phyloP scores from a whole-genome alignment of 2,797 vertebrate genomes.

The Arnoldichthys spilopterus region DNA sequence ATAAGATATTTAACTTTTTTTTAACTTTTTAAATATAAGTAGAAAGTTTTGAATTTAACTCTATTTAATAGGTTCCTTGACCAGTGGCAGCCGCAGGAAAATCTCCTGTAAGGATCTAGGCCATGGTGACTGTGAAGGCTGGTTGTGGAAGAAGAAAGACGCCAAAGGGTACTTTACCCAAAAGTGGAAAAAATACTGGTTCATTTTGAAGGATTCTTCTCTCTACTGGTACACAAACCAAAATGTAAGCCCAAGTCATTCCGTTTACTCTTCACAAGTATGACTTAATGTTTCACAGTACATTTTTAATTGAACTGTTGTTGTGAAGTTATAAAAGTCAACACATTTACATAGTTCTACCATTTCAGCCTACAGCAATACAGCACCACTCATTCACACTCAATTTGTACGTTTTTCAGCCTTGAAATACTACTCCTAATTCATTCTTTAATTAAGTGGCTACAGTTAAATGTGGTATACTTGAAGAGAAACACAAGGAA shows the following conservation, averaged over 20 bases:
- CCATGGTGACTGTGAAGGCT: conserved; percentile 82
- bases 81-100: conserved; percentile 75
- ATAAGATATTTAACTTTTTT: not conserved
- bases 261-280: not conserved
- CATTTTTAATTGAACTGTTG: too few species aligned
- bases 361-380: too few species aligned
- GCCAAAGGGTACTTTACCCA: conserved; percentile 83
- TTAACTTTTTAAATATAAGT: not conserved
- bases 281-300: too few species aligned
- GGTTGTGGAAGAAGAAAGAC: conserved; percentile 85
- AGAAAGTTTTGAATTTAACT: not conserved
- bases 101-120: conserved; percentile 82
- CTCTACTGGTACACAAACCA: conserved; percentile 87
- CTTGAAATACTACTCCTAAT: too few species aligned
- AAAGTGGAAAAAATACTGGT: conserved; percentile 88
- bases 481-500: too few species aligned
- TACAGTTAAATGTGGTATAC: too few species aligned
- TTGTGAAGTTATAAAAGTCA: too few species aligned
- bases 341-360: too few species aligned
- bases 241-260: conserved; percentile 73
- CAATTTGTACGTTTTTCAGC: too few species aligned
- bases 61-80: conserved; percentile 68
- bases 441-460: too few species aligned
- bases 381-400: too few species aligned
- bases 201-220: conserved; percentile 82